A percentile compares a stretch with the other conserved stretches of the same genome.
Evolutionary conservation across 2,888 invertebrate species (phyloP).

Genomic region (Eilema caniola): DNA sequence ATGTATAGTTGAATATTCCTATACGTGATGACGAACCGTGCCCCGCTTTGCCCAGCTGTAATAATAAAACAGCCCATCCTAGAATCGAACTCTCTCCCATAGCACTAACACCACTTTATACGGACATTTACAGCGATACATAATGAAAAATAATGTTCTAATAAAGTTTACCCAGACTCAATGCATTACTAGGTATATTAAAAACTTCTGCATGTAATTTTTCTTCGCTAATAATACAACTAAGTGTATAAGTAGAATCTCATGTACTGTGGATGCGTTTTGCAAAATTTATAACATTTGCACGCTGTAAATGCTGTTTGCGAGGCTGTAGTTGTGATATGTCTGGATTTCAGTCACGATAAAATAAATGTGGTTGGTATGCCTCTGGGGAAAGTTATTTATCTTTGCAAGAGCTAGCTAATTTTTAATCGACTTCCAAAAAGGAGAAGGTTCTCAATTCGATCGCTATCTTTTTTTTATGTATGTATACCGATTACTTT

Average conservation of each 20-base stretch:
- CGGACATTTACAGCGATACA: not conserved
- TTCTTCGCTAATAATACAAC: conserved; percentile 25
- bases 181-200: conserved; percentile 6
- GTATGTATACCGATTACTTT: no score
- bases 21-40: no score
- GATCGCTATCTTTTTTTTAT: no score
- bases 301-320: conserved; percentile 29
- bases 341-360: conserved; percentile 27
- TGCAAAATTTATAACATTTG: conserved; percentile 34
- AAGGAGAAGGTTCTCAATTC: no score
- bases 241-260: conserved; percentile 38
- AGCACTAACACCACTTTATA: not conserved
- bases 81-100: no score
- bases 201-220: conserved; percentile 25
- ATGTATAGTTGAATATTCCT: no score
- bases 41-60: no score
- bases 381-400: not conserved
- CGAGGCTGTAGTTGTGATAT: conserved; percentile 33
- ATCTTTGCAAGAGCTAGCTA: not conserved
- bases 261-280: conserved; percentile 39
- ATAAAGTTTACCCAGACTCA: conserved; percentile 3
- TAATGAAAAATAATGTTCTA: conserved; percentile 3
- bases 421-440: no score
- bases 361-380: conserved; percentile 3
- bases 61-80: no score